phyloP scores from a whole-genome alignment of 2,888 invertebrate genomes.

The Eupithecia vulgata region DNA sequence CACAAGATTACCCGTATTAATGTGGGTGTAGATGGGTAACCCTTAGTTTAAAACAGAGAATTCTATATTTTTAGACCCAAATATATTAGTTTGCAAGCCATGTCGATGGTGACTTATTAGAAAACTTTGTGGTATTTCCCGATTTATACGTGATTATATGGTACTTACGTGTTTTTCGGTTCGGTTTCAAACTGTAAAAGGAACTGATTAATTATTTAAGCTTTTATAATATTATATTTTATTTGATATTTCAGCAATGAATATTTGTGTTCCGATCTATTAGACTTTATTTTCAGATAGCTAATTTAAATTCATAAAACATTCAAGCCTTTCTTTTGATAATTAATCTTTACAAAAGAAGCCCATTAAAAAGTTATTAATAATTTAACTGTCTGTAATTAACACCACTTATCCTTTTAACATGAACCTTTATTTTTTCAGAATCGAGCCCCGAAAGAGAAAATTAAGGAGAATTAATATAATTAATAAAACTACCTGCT shows the following conservation, averaged over 20 bases:
- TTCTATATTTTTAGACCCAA: background rate
- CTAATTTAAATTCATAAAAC: background rate
- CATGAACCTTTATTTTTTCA: conserved; percentile 54
- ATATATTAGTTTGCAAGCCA: background rate
- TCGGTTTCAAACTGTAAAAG: background rate
- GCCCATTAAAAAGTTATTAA: background rate
- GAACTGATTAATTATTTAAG: background rate
- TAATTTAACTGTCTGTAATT: background rate
- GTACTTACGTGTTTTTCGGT: background rate
- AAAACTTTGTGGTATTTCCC: background rate
- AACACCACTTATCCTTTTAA: conserved; percentile 24
- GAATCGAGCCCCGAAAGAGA: conserved; percentile 64
- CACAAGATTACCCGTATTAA: background rate
- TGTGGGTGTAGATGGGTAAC: background rate
- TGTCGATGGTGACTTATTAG: conserved; percentile 3
- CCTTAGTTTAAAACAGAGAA: background rate
- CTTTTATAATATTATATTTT: background rate
- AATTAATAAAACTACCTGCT: background rate
- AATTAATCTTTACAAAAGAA: background rate
- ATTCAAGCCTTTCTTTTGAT: background rate
- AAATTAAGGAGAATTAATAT: conserved; percentile 43
- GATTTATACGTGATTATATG: background rate
- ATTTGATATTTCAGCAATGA: background rate
- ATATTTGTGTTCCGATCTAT: background rate
- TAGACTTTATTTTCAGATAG: background rate